A percentile compares a stretch with the other conserved stretches of the same genome.
phyloP scores from a whole-genome alignment of 2,797 vertebrate genomes.

The Heteromormyrus szaboi region DNA sequence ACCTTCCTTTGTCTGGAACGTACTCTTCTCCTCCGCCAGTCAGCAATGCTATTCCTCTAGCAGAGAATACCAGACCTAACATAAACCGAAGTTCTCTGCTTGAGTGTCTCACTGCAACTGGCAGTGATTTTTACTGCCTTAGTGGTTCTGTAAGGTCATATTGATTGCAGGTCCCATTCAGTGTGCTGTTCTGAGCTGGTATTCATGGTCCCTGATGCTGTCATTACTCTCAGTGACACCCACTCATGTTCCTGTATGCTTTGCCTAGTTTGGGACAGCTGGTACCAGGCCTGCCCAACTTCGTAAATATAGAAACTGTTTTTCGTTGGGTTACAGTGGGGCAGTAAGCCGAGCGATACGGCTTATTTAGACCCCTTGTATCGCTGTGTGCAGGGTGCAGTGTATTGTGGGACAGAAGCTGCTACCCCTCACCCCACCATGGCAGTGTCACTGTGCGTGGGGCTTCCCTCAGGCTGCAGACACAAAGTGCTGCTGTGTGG shows the following conservation, averaged over 20 bases:
- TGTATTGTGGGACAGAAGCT: background rate
- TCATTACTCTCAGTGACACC: background rate
- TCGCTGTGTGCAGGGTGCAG: background rate
- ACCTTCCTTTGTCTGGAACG: constrained; percentile 15
- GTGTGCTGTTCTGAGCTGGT: background rate
- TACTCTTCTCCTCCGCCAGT: background rate
- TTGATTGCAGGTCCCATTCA: background rate
- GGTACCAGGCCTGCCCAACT: background rate
- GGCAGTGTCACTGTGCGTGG: background rate
- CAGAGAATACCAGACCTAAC: background rate
- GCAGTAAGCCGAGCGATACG: background rate
- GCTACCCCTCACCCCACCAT: background rate
- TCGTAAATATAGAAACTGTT: background rate
- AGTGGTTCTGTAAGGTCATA: background rate
- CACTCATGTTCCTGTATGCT: background rate
- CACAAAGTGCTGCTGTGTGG: background rate
- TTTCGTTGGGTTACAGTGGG: background rate
- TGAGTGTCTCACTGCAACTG: background rate
- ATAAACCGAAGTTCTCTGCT: background rate
- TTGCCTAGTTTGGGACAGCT: background rate
- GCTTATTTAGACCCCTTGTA: background rate
- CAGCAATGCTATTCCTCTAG: background rate
- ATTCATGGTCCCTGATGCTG: background rate
- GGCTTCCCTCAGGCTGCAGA: constrained; percentile 6
- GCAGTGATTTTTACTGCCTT: background rate